Conservation (phyloP, 2,113 vertebrate genomes). For the Ifrita kowaldi region DNA sequence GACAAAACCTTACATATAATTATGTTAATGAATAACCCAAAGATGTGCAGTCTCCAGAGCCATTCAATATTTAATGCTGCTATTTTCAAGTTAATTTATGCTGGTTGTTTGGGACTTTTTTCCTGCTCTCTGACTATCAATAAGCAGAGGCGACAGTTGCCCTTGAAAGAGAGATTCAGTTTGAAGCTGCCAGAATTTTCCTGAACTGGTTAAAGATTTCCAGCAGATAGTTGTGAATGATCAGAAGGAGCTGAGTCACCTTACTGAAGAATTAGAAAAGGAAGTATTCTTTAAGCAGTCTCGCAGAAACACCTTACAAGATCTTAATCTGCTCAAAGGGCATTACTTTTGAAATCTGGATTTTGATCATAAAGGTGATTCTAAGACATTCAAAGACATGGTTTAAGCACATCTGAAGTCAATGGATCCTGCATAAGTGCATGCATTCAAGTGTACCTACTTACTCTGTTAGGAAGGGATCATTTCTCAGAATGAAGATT, state of each 20-base stretch:
- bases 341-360: neutral
- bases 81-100: conserved; percentile 63
- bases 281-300: neutral
- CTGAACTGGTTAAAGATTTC: conserved; percentile 1
- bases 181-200: conserved; percentile 57
- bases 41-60: conserved; percentile 26
- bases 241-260: conserved; percentile 8
- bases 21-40: conserved; percentile 54
- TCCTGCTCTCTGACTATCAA: conserved; percentile 22
- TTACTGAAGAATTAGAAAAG: conserved; percentile 15
- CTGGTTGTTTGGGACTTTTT: neutral
- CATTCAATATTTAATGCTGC: conserved; percentile 55
- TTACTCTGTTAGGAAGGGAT: neutral
- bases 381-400: neutral
- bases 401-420: neutral
- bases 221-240: conserved; percentile 34
- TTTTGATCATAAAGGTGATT: neutral
- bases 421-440: neutral
- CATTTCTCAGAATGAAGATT: neutral
- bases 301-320: neutral
- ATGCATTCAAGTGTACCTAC: neutral
- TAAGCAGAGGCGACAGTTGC: conserved; percentile 21
- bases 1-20: conserved; percentile 16
- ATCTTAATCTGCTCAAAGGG: neutral
- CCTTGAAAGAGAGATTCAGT: conserved; percentile 20